Percentiles rank a stretch among this genome's conserved stretches.
These are phyloP conservation scores for Cyaniris semiargus DNA, from an alignment of 2,888 invertebrate species.

Conservation along the genomic window DNA sequence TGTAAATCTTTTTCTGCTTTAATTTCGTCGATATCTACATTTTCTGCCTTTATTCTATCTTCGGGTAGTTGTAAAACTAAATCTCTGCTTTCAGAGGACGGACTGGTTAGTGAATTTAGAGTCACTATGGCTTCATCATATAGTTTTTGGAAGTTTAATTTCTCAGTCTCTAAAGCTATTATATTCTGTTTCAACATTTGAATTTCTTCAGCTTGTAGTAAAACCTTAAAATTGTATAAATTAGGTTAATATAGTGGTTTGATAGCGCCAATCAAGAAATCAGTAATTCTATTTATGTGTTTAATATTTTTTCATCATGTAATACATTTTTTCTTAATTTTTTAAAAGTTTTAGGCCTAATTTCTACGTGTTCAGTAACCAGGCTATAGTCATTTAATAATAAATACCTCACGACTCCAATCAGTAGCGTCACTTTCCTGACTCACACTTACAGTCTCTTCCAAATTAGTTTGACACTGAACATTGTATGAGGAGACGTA, in stretches of 20 bases:
- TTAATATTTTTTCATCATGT: no score
- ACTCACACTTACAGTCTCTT: constrained; percentile 67
- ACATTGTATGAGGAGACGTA: constrained; percentile 53
- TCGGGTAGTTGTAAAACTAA: constrained; percentile 63
- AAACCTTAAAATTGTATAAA: constrained; percentile 53
- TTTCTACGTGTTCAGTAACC: neutral
- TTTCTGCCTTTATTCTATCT: constrained; percentile 49
- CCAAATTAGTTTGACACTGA: constrained; percentile 74
- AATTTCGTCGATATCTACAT: constrained; percentile 44
- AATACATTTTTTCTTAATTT: no score
- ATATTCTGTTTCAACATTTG: constrained; percentile 78
- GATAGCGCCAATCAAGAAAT: no score
- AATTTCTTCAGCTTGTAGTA: constrained; percentile 78
- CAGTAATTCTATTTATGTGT: no score
- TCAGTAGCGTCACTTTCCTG: constrained; percentile 64
- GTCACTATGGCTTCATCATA: constrained; percentile 76
- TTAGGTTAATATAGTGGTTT: neutral
- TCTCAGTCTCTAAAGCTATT: constrained; percentile 78
- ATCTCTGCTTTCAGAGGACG: constrained; percentile 61
- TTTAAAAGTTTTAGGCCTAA: no score
- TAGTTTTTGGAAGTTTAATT: constrained; percentile 78
- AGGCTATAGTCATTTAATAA: neutral
- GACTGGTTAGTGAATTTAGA: constrained; percentile 71
- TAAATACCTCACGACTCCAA: constrained; percentile 71
- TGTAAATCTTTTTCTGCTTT: constrained; percentile 45